Conservation (phyloP, 2,113 vertebrate species). For the Phalacrocorax carbo region DNA sequence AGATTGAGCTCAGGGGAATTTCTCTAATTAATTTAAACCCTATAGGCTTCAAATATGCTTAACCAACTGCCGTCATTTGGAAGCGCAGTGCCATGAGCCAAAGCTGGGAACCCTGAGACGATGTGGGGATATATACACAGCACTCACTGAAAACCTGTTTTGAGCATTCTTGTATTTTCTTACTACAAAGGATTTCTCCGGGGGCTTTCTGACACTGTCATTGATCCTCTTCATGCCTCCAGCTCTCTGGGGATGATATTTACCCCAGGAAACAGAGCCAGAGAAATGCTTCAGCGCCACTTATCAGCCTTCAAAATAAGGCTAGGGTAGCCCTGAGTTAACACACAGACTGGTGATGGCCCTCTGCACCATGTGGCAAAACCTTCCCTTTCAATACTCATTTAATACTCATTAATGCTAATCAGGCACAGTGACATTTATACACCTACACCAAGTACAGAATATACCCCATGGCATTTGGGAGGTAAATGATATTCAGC, state of each 20-base stretch:
- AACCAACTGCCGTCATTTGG: not conserved
- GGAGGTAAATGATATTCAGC: not conserved
- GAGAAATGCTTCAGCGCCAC: not conserved
- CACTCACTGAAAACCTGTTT: not conserved
- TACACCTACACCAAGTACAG: not conserved
- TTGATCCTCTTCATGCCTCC: not conserved
- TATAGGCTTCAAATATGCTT: not conserved
- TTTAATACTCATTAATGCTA: not conserved
- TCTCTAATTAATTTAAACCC: constrained; percentile 37
- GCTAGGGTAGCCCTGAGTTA: not conserved
- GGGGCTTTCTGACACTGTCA: not conserved
- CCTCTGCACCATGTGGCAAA: not conserved
- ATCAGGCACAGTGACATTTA: fast-evolving
- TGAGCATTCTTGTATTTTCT: not conserved
- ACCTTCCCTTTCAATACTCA: not conserved
- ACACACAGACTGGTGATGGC: not conserved
- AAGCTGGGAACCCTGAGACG: not conserved
- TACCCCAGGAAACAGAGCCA: not conserved
- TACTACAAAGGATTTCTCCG: not conserved
- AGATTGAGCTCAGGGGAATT: constrained; percentile 38
- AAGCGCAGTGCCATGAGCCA: not conserved
- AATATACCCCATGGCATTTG: not conserved
- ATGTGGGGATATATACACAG: not conserved
- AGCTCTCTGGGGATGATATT: not conserved
- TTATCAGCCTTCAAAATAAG: not conserved